Evolutionary conservation across 2,113 vertebrate genomes (phyloP), one percentile per base, ranked within the genome.

Genomic region (Cheilinus undulatus): DNA sequence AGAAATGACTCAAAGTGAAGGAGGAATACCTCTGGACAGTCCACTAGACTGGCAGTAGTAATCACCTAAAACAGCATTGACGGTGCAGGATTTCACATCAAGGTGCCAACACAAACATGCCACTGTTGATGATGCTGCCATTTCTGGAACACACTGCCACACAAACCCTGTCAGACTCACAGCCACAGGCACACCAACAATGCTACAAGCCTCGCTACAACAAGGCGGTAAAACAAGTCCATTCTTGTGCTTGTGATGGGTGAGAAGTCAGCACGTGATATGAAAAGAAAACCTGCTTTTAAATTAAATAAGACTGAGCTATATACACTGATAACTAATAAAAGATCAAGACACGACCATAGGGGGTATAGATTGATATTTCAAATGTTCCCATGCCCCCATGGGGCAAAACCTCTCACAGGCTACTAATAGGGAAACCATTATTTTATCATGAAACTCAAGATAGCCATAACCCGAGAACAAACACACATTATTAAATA

Each of bases 71-170:
- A 64, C 43, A 54, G 52, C 40, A 58, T 36, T 22, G 32, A 56
- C 20, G 57, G 60, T 50, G 64, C 60, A 67, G 78, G 75, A 76
- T 82, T 80, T 86, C 69, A 77, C 73, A 78, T 76, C 48, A 72
- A 76, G 70, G 80, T 87, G 84, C 80, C 82, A 88, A 85, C 75
- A 81, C 80, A 85, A 88, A 86, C 80, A 84, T 72, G 69, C 64
- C 66, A 78, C 22, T 75, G 32, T 34, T 34, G 69, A 76, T 83
- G 79, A 79, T 76, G 83, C 75, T 78, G 79, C 83, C 81, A 80
- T 86, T 88, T 90, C 78, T 89, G 69, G 80, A 84, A 79, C 76
- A 81, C 63, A 71, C 72, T n/a, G 28, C 66, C 80, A 82, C 69
- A 82, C 73, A 79, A 60, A 67, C 53, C 58, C 19, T n/a, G 48